Percentiles rank a stretch among this genome's conserved stretches.
These are phyloP conservation scores for Cryptotermes secundus DNA, from an alignment of 1,140 invertebrate species.

Conservation along the genomic window DNA sequence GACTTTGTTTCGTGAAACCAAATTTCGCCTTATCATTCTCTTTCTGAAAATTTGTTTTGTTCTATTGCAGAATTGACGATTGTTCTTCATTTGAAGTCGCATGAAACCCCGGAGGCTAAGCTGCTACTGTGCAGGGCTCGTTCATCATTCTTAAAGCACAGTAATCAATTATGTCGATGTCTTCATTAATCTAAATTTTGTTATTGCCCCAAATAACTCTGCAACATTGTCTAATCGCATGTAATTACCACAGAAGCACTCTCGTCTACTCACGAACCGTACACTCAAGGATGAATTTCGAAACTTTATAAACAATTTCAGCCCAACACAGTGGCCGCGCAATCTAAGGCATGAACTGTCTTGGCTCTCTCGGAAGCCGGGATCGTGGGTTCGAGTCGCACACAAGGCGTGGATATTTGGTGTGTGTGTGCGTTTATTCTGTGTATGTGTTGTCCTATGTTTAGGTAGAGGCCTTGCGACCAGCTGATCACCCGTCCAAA, in stretches of 20 bases:
- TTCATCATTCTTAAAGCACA: not conserved
- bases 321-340: too few relatives aligned
- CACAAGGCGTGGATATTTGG: too few relatives aligned
- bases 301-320: not conserved
- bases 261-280: not conserved
- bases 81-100: not conserved
- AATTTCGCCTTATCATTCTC: not conserved
- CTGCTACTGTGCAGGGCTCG: not conserved
- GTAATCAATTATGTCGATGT: conserved; percentile 17
- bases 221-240: not conserved
- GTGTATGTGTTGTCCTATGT: too few relatives aligned
- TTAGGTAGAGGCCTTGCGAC: too few relatives aligned
- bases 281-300: not conserved
- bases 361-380: too few relatives aligned
- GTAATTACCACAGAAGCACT: not conserved
- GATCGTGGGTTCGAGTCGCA: too few relatives aligned
- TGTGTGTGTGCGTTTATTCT: too few relatives aligned
- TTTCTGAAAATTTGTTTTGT: not conserved
- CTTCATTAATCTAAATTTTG: conserved; percentile 14
- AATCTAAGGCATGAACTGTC: too few relatives aligned
- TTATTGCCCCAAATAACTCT: not conserved
- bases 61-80: not conserved
- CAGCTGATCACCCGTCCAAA: too few relatives aligned
- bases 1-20: not conserved
- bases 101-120: not conserved